Conservation (phyloP, 2,113 vertebrate species). For the Tauraco erythrolophus region DNA sequence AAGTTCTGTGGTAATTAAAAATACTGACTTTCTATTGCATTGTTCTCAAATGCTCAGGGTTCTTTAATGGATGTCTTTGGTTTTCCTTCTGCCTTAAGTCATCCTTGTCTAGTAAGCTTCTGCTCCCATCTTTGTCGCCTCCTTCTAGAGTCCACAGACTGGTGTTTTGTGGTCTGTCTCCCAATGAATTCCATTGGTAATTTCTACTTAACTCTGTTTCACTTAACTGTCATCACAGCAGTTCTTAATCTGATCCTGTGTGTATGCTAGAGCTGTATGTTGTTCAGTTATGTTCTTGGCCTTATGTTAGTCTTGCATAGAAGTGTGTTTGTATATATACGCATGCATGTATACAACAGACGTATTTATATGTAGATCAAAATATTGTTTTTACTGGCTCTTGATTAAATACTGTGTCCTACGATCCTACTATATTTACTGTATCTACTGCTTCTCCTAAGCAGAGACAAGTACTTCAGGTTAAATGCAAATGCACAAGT, state of each 20-base stretch:
- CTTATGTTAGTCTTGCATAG: background rate
- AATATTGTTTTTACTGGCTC: background rate
- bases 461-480: background rate
- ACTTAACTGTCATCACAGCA: background rate
- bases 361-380: background rate
- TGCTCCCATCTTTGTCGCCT: background rate
- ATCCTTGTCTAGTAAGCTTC: background rate
- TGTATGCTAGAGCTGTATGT: background rate
- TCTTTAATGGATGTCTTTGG: background rate
- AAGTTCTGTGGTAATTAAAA: background rate
- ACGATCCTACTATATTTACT: background rate
- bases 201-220: background rate
- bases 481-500: background rate
- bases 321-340: background rate
- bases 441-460: background rate
- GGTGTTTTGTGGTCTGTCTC: background rate
- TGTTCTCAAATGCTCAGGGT: background rate
- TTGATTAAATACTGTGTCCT: background rate
- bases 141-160: background rate
- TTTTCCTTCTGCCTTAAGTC: background rate
- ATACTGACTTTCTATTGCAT: background rate
- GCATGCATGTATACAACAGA: background rate
- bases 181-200: background rate
- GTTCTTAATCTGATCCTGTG: background rate
- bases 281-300: background rate